Evolutionary conservation across 2,113 vertebrate species (phyloP).

Genomic region (Mustela lutreola): DNA sequence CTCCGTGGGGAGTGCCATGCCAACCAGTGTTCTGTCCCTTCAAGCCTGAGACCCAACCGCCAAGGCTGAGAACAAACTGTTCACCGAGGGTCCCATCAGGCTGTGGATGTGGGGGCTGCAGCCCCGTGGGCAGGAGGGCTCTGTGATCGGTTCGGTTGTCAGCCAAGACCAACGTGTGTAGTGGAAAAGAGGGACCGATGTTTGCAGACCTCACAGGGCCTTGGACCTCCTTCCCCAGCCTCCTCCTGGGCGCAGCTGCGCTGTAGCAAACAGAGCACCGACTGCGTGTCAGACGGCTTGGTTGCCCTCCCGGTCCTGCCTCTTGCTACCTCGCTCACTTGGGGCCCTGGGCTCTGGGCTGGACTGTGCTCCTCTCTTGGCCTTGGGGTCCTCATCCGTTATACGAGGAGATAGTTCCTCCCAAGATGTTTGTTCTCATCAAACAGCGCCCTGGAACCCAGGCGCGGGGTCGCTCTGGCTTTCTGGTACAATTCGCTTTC

Average conservation of each 20-base stretch:
- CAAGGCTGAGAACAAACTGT: not conserved
- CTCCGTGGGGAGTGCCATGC: not conserved
- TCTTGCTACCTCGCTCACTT: accelerated
- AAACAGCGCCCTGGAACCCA: not conserved
- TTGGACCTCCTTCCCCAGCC: not conserved
- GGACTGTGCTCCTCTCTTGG: not conserved
- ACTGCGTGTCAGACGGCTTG: not conserved
- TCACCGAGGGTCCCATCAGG: not conserved
- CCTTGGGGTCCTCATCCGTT: not conserved
- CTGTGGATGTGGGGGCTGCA: not conserved
- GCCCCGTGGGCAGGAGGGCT: too few relatives aligned
- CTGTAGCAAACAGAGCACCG: not conserved
- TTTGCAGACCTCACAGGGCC: not conserved
- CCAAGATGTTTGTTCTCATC: not conserved
- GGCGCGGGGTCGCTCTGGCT: not conserved
- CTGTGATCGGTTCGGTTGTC: not conserved
- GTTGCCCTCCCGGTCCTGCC: not conserved
- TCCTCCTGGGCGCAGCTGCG: not conserved
- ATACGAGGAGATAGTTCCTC: not conserved
- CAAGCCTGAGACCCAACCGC: not conserved
- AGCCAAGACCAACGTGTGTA: not conserved
- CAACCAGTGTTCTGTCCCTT: not conserved
- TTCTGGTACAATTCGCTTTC: not conserved
- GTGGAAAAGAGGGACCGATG: not conserved
- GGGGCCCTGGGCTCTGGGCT: not conserved